phyloP scores from a whole-genome alignment of 53 echinoderm and acorn worm genomes.

The Paracentrotus lividus region DNA sequence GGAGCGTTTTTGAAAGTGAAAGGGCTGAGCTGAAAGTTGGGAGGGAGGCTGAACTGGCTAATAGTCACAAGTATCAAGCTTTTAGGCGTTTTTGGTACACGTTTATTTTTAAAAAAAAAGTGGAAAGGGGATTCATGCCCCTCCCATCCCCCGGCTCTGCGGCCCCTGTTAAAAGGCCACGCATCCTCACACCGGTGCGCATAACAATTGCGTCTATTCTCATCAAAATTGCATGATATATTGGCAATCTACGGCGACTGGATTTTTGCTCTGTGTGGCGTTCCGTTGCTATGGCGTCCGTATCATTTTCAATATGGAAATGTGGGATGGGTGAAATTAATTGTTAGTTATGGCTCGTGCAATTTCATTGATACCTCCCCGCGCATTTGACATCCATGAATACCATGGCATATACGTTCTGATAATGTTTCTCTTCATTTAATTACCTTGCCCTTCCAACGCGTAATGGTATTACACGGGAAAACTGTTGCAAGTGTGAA shows the following conservation, averaged over 20 bases:
- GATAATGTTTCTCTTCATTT: too few species aligned
- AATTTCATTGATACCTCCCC: neutral
- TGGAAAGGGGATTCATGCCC: too few species aligned
- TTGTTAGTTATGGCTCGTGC: neutral
- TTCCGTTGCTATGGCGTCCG: slow-evolving; percentile 12
- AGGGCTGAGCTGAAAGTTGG: too few species aligned
- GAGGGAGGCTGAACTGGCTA: too few species aligned
- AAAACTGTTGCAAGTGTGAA: neutral
- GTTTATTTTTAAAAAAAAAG: too few species aligned
- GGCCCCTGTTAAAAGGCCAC: too few species aligned
- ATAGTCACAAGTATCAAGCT: too few species aligned
- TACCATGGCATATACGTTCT: neutral
- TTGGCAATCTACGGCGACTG: neutral
- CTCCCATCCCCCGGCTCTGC: neutral
- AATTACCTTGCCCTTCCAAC: too few species aligned
- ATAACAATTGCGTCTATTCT: neutral
- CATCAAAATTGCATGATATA: neutral
- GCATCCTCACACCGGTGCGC: too few species aligned
- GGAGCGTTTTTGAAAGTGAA: too few species aligned
- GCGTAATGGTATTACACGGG: too few species aligned
- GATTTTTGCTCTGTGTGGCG: neutral
- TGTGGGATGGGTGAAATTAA: neutral
- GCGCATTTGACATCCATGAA: neutral
- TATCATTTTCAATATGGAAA: slow-evolving; percentile 16
- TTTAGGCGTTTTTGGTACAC: too few species aligned